These are phyloP conservation scores for Encarsia formosa DNA, from an alignment of 2,888 invertebrate species.

Conservation along the genomic window DNA sequence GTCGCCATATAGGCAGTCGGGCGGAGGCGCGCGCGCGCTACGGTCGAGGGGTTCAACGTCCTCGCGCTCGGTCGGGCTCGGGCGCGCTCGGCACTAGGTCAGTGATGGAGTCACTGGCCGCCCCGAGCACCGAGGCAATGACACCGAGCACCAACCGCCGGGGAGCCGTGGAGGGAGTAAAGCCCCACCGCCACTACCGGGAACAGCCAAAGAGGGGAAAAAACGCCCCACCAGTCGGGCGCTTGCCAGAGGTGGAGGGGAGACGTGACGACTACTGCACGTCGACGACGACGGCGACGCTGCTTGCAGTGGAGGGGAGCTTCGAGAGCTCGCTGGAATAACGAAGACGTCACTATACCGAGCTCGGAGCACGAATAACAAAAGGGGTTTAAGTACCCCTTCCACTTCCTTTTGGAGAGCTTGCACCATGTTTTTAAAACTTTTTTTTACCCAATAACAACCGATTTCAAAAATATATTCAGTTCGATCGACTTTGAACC, in stretches of 20 bases:
- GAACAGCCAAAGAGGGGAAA: too few species aligned
- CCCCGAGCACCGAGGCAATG: constrained; percentile 52
- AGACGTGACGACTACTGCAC: too few species aligned
- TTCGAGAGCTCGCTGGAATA: background rate
- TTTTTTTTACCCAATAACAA: too few species aligned
- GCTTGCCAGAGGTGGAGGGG: background rate
- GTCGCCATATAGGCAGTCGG: constrained; percentile 3
- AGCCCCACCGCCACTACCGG: constrained; percentile 2
- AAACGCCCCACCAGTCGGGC: too few species aligned
- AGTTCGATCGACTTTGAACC: too few species aligned
- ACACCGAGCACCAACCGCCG: constrained; percentile 45
- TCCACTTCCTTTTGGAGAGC: too few species aligned
- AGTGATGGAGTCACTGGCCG: constrained; percentile 53
- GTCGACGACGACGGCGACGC: too few species aligned
- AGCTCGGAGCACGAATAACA: too few species aligned
- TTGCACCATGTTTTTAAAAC: too few species aligned
- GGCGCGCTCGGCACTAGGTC: constrained; percentile 49
- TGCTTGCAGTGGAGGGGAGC: background rate
- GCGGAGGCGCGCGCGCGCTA: background rate
- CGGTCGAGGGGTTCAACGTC: constrained; percentile 18
- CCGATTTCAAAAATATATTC: too few species aligned
- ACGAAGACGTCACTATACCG: constrained; percentile 4
- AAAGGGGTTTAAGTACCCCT: too few species aligned
- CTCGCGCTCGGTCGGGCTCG: constrained; percentile 44
- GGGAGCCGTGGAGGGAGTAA: background rate